These are phyloP conservation scores for Palythoa caribaeorum DNA, from an alignment of 92 coral and sea anemone species.

Conservation along the genomic window DNA sequence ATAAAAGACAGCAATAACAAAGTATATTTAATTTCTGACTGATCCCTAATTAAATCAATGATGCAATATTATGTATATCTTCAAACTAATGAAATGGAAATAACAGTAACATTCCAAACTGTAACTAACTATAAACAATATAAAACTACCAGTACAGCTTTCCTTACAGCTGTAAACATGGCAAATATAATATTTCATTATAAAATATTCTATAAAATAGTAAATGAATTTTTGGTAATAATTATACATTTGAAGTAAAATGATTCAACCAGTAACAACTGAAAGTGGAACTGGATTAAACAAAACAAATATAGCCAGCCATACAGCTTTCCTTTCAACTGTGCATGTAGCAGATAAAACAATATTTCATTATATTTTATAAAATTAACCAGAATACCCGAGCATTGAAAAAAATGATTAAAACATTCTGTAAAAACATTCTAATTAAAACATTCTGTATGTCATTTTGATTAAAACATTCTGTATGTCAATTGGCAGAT, in stretches of 20 bases:
- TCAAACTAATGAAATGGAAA: neutral
- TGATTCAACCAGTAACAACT: slow-evolving; percentile 31
- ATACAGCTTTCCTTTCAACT: neutral
- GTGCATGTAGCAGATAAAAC: slow-evolving; percentile 3
- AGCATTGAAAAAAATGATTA: slow-evolving; percentile 11
- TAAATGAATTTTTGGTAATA: slow-evolving; percentile 16
- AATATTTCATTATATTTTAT: neutral
- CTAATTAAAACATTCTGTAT: neutral
- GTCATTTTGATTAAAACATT: neutral
- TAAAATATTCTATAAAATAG: slow-evolving; percentile 24
- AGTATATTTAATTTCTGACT: neutral
- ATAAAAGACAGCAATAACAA: neutral
- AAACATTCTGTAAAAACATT: neutral
- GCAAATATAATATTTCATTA: slow-evolving; percentile 23
- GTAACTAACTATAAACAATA: slow-evolving; percentile 8
- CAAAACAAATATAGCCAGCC: neutral
- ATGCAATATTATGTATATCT: neutral
- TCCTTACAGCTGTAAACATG: slow-evolving; percentile 20
- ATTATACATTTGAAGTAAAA: slow-evolving; percentile 14
- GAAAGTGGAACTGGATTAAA: neutral
- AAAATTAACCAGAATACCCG: neutral
- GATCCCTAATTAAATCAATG: neutral
- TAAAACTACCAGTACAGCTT: slow-evolving; percentile 13
- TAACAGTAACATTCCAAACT: neutral
- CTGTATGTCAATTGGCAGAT: neutral